Conservation (phyloP, 1,140 invertebrate species). For the Cotesia typhae region DNA sequence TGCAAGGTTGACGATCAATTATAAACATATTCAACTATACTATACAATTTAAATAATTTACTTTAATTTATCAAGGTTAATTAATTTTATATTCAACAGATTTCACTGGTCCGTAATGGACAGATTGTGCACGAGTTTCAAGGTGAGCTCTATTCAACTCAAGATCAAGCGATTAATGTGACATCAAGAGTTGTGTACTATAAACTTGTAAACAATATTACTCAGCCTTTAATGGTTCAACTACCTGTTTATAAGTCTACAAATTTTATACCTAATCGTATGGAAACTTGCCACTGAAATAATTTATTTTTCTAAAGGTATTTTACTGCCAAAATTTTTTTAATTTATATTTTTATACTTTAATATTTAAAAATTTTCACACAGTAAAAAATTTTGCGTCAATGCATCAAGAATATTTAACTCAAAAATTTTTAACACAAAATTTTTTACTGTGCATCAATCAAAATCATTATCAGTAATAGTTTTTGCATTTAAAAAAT, state of each 20-base stretch:
- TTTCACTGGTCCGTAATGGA: constrained; percentile 25
- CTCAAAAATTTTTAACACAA: too few species aligned
- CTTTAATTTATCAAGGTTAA: not conserved
- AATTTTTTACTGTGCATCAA: too few species aligned
- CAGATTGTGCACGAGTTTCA: constrained; percentile 24
- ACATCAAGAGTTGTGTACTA: constrained; percentile 25
- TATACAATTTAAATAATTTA: not conserved
- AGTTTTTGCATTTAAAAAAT: too few species aligned
- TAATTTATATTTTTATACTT: too few species aligned
- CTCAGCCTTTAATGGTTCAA: not conserved
- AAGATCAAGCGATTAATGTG: constrained; percentile 23
- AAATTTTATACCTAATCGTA: not conserved
- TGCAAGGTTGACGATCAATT: constrained; percentile 46
- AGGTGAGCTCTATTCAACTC: constrained; percentile 21
- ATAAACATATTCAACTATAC: not conserved
- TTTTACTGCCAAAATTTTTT: too few species aligned
- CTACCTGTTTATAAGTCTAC: not conserved
- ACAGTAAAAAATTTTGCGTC: too few species aligned
- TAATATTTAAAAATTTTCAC: too few species aligned
- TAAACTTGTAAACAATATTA: constrained; percentile 6
- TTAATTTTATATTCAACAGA: constrained; percentile 12
- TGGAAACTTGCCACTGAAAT: constrained; percentile 14
- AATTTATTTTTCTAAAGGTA: too few species aligned
- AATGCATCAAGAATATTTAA: too few species aligned
- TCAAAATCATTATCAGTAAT: too few species aligned